Base-by-base conservation (phyloP, 2,113 vertebrate species). In the Synodontis membranacea region DNA sequence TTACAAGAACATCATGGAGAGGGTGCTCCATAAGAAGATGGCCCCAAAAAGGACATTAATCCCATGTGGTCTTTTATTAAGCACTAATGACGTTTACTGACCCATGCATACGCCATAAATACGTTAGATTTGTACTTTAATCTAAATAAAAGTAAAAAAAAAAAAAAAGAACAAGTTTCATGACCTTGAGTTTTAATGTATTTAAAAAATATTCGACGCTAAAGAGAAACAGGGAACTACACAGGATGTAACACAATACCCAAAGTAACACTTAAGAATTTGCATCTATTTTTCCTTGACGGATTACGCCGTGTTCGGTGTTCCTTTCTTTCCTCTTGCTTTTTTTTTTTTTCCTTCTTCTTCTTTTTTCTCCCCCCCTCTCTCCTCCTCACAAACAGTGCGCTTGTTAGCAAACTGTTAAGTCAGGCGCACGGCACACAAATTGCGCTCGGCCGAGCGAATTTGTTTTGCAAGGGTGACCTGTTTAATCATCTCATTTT, bases 401-500 rank as follows among this genome's bases (percentile, higher is more conserved):
- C 94, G 95, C 95, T 96, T 95, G 95, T 96, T 96, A 91, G 94
- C 94, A 94, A 96, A 96, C 93, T 85, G 44, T 91, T 84, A 93
- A 94, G 94, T 91, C 95, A 94, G 94, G 93, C 93, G 90, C 95
- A 92, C 88, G 94, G 92, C 94, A 94, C 94, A 86, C 94, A 95
- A 94, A 95, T 95, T 92, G 94, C 94, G 94, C 95, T 96, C 94
- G 93, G 94, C 93, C 94, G 96, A 94, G 93, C 84, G 95, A 97
- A 97, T 99, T 99, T 99, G 97, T 99, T 99, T 99, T 98, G 97
- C 97, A 97, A 98, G 98, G 97, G 97, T 98, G 98, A 99, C 98
- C 98, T 98, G 98, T 99, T 98, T 99, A 99, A 99, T 99, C 98
- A 99, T 99, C 97, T 99, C 96, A 98, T 98, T 99, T 98, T 99